A percentile compares a stretch with the other conserved stretches of the same genome.
These are phyloP conservation scores for Tolypeutes matacus DNA, from an alignment of 2,797 vertebrate genomes.

Conservation along the genomic window DNA sequence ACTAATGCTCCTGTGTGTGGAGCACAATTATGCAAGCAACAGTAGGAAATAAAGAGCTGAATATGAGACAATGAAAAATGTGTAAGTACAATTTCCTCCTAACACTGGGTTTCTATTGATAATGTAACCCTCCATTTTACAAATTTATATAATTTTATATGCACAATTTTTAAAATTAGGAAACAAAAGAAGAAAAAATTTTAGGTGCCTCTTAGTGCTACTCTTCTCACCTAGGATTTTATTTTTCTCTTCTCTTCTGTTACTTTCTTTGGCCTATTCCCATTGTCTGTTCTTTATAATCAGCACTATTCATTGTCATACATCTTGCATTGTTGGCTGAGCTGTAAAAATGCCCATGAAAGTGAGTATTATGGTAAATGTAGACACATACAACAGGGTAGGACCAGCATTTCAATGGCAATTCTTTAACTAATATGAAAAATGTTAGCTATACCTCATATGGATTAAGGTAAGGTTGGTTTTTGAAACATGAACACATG, in stretches of 20 bases:
- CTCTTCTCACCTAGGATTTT: background rate
- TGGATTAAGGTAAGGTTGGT: background rate
- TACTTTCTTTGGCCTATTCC: background rate
- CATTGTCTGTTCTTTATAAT: background rate
- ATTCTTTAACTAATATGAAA: background rate
- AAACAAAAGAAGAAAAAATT: background rate
- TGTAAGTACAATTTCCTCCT: background rate
- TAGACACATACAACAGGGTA: rapidly evolving
- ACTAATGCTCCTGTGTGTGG: rapidly evolving
- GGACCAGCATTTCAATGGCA: background rate
- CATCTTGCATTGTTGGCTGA: background rate
- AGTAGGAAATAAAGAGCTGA: background rate
- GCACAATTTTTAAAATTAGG: background rate
- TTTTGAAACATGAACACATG: background rate
- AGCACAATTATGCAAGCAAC: background rate
- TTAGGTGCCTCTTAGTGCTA: too few relatives aligned
- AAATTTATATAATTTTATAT: background rate
- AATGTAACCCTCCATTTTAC: background rate
- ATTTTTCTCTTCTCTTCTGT: background rate
- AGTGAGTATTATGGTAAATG: background rate
- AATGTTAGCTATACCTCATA: background rate
- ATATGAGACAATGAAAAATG: background rate
- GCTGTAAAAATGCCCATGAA: background rate
- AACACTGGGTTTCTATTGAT: background rate
- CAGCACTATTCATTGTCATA: background rate